phyloP scores from a whole-genome alignment of 2,888 invertebrate genomes.

The Acrobasis repandana region DNA sequence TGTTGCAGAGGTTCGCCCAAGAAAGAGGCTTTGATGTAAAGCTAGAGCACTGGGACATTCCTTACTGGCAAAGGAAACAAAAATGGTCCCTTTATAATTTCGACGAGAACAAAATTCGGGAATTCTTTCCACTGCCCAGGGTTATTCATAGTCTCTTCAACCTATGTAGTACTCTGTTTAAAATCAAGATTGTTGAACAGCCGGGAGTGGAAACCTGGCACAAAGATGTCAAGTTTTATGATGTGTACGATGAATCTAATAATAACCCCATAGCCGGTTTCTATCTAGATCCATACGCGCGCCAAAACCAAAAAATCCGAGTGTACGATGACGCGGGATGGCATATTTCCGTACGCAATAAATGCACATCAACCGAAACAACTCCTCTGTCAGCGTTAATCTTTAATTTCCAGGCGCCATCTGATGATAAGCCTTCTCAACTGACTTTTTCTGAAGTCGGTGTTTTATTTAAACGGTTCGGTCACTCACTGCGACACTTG shows the following conservation, averaged over 20 bases:
- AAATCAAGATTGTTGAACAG: slow-evolving; percentile 87
- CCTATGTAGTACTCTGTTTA: slow-evolving; percentile 90
- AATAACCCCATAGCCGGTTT: slow-evolving; percentile 89
- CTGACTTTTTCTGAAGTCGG: slow-evolving; percentile 90
- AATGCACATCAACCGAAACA: slow-evolving; percentile 84
- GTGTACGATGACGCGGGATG: slow-evolving; percentile 86
- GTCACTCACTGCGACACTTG: slow-evolving; percentile 92
- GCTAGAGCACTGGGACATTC: slow-evolving; percentile 92
- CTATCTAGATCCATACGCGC: slow-evolving; percentile 91
- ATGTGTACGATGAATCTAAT: slow-evolving; percentile 87
- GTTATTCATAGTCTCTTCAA: slow-evolving; percentile 91
- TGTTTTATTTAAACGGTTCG: slow-evolving; percentile 92
- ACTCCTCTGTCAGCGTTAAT: slow-evolving; percentile 91
- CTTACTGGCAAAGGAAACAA: slow-evolving; percentile 93
- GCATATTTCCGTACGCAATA: slow-evolving; percentile 90
- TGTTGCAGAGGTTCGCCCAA: slow-evolving; percentile 87
- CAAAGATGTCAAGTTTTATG: slow-evolving; percentile 91
- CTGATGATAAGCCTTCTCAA: slow-evolving; percentile 85
- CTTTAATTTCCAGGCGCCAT: slow-evolving; percentile 90
- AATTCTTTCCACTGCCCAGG: slow-evolving; percentile 92
- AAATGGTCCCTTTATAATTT: slow-evolving; percentile 85
- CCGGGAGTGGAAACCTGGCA: slow-evolving; percentile 90
- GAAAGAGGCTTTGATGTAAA: slow-evolving; percentile 87
- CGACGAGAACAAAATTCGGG: slow-evolving; percentile 87
- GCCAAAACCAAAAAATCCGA: slow-evolving; percentile 85